Conservation (phyloP, 2,888 invertebrate genomes). For the Oegoconia quadripuncta region DNA sequence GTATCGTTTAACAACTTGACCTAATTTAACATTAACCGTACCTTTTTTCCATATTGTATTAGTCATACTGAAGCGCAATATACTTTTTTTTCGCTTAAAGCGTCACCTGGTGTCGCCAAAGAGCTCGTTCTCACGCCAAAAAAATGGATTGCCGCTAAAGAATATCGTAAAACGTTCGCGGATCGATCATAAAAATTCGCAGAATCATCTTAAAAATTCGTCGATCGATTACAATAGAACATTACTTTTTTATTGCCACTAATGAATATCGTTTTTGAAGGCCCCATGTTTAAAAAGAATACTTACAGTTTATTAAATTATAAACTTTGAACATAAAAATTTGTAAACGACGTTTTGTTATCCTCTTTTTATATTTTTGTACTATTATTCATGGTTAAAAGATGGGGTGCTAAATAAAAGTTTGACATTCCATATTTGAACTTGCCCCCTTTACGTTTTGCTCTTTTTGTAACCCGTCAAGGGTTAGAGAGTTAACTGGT, state of each 20-base stretch:
- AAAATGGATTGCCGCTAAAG: slow-evolving; percentile 38
- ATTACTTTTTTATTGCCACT: slow-evolving; percentile 72
- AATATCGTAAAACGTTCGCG: slow-evolving; percentile 52
- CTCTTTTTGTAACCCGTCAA: slow-evolving; percentile 38
- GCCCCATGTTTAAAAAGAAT: slow-evolving; percentile 37
- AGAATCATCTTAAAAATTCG: slow-evolving; percentile 69
- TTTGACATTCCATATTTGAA: slow-evolving; percentile 60
- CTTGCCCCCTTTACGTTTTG: slow-evolving; percentile 51
- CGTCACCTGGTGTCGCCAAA: slow-evolving; percentile 36
- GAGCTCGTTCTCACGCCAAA: slow-evolving; percentile 58
- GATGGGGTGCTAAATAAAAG: slow-evolving; percentile 53
- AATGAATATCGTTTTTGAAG: slow-evolving; percentile 60
- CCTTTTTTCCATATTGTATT: not conserved
- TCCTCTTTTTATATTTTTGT: slow-evolving; percentile 32
- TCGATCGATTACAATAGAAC: slow-evolving; percentile 65
- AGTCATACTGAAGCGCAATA: slow-evolving; percentile 5
- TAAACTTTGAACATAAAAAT: slow-evolving; percentile 70
- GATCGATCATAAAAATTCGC: slow-evolving; percentile 69
- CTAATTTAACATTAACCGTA: slow-evolving; percentile 2
- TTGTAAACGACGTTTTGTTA: slow-evolving; percentile 60
- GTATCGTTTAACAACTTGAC: slow-evolving; percentile 2
- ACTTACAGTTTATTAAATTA: slow-evolving; percentile 63
- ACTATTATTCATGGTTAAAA: slow-evolving; percentile 45
- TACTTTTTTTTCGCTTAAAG: slow-evolving; percentile 7
- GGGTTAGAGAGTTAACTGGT: slow-evolving; percentile 47